A percentile compares a stretch with the other conserved stretches of the same genome.
These are phyloP conservation scores for Cacatua alba DNA, from an alignment of 2,113 vertebrate genomes.

Conservation along the genomic window DNA sequence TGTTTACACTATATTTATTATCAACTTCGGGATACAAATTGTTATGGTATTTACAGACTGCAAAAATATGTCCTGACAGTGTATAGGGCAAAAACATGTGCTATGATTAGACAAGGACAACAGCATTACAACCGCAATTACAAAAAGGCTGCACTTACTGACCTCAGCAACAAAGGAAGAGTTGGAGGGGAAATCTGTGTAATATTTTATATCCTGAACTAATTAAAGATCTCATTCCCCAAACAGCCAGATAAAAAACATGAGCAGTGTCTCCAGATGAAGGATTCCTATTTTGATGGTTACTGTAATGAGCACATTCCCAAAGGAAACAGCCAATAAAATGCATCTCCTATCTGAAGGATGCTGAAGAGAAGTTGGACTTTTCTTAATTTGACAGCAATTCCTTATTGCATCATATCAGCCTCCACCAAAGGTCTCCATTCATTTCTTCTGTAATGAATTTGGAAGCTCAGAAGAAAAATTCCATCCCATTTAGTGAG, in stretches of 20 bases:
- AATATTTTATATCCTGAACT: slow-evolving; percentile 73
- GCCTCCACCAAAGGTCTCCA: slow-evolving; percentile 34
- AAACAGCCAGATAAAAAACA: slow-evolving; percentile 65
- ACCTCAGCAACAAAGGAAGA: slow-evolving; percentile 61
- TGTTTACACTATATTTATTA: slow-evolving; percentile 1
- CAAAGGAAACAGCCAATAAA: slow-evolving; percentile 67
- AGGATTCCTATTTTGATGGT: slow-evolving; percentile 71
- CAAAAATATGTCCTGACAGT: slow-evolving; percentile 47
- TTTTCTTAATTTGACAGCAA: slow-evolving; percentile 65
- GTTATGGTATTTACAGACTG: slow-evolving; percentile 34
- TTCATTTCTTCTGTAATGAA: slow-evolving; percentile 68
- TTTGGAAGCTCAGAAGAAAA: slow-evolving; percentile 20
- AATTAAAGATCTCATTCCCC: slow-evolving; percentile 78
- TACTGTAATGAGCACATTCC: slow-evolving; percentile 75
- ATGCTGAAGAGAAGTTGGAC: slow-evolving; percentile 37
- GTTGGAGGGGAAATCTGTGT: slow-evolving; percentile 56
- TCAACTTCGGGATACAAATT: slow-evolving; percentile 31
- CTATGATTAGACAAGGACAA: slow-evolving; percentile 48
- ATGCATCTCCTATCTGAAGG: slow-evolving; percentile 39
- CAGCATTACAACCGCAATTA: slow-evolving; percentile 62
- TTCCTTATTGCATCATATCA: slow-evolving; percentile 60
- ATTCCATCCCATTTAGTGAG: background rate
- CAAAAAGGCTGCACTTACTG: slow-evolving; percentile 67
- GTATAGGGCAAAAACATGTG: slow-evolving; percentile 26
- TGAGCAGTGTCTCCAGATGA: slow-evolving; percentile 46